Evolutionary conservation across 2,797 vertebrate species (phyloP), one percentile per base, ranked within the genome.

Genomic region (Emydoidea blandingii): DNA sequence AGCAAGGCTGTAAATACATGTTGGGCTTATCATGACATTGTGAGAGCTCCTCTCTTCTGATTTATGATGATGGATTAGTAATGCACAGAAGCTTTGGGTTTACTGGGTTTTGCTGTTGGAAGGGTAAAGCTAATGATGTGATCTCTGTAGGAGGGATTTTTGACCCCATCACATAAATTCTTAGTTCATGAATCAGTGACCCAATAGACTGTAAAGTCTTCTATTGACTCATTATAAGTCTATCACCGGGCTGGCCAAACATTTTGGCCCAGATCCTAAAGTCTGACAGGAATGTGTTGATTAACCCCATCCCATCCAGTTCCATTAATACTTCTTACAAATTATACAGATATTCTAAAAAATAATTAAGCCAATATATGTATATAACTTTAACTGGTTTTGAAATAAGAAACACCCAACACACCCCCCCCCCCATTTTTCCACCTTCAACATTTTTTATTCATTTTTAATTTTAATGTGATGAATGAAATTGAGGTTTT

Each of bases 321-420:
- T 97, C 92, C 92, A 96, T 95, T 96, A 97, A 97, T 95, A 96
- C 96, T 95, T 95, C 94, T 96, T 82, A 29, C 94, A 96, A 95
- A 96, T 97, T 95, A 97, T 94, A 89, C 92, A 92, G 96, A 97
- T 97, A 96, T 97, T 96, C 92, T 93, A 88, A 95, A 96, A 96
- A 96, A 94, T 92, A 97, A 97, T 95, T 94, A 95, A 97, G 93
- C 96, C 96, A 96, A 97, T 96, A 93, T 97, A 96, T 97, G 92
- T 94, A 90, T 81, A 81, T 83, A 78, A 96, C 79, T 96, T 96
- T 93, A 96, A 96, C 97, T 97, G 95, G 88, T 94, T 97, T 96
- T 95, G 93, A 91, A 96, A 89, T 84, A 95, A 94, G 94, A 97
- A 27, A 47, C 47, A 47, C 47, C 47, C 95, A 96, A 89, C 85